Evolutionary conservation across 2,888 invertebrate genomes (phyloP).

Genomic region (Luperina testacea): DNA sequence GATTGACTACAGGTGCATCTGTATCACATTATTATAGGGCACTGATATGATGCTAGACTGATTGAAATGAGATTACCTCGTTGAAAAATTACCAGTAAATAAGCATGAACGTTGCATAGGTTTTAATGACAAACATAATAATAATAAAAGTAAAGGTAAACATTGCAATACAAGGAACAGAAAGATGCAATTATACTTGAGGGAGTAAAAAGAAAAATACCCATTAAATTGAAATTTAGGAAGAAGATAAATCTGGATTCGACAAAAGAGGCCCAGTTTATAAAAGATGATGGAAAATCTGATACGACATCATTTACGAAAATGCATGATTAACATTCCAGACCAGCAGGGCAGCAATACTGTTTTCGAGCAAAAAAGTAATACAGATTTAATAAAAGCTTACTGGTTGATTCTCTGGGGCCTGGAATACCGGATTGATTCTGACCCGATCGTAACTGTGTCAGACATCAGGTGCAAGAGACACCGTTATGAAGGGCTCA

Average conservation of each 20-base stretch:
- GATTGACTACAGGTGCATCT: not conserved
- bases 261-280: not conserved
- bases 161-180: not conserved
- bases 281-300: not conserved
- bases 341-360: not conserved
- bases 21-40: not conserved
- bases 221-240: not conserved
- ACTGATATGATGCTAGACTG: not conserved
- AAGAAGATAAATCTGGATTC: not conserved
- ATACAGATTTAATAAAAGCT: constrained; percentile 25
- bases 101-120: not conserved
- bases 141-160: too few relatives aligned
- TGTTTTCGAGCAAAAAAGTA: not conserved
- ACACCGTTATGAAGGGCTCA: constrained; percentile 54
- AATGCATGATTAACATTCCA: not conserved
- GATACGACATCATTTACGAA: not conserved
- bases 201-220: too few relatives aligned
- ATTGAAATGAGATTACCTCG: not conserved
- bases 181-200: not conserved
- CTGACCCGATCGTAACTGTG: constrained; percentile 27
- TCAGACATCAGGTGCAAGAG: constrained; percentile 26
- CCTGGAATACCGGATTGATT: constrained; percentile 37
- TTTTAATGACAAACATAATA: too few relatives aligned
- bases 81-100: not conserved
- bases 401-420: not conserved